These are phyloP conservation scores for Gymnorhina tibicen DNA, from an alignment of 2,113 vertebrate genomes.

Conservation along the genomic window DNA sequence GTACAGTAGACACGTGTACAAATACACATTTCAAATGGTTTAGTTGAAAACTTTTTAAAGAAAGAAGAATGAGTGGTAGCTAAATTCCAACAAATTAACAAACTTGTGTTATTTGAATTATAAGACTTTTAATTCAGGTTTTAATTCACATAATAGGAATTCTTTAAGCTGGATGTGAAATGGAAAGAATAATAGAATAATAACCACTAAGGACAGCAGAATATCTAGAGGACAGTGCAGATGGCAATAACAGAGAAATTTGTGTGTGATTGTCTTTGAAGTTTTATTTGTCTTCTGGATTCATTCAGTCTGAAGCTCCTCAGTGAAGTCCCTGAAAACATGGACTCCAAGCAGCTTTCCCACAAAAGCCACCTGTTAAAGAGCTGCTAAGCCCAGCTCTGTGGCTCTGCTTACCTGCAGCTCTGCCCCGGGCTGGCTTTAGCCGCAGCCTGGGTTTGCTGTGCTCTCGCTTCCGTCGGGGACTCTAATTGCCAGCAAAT, in stretches of 20 bases:
- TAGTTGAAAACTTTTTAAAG: not conserved
- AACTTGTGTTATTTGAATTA: not conserved
- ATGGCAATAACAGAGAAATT: not conserved
- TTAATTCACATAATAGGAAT: not conserved
- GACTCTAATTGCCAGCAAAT: conserved; percentile 73
- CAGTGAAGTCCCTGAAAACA: not conserved
- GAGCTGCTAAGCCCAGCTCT: not conserved
- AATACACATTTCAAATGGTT: not conserved
- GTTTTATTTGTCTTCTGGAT: not conserved
- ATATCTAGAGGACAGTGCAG: not conserved
- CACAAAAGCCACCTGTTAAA: not conserved
- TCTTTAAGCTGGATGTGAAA: not conserved
- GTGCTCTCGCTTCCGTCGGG: conserved; percentile 51
- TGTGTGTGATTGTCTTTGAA: not conserved
- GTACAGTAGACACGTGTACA: not conserved
- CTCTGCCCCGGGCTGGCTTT: conserved; percentile 2
- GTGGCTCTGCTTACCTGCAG: conserved; percentile 56
- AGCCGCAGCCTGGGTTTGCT: conserved; percentile 38
- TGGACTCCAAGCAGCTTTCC: not conserved
- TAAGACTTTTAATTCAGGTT: not conserved
- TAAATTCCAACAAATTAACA: not conserved
- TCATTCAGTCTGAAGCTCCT: not conserved
- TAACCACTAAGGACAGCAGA: not conserved
- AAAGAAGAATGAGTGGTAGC: not conserved
- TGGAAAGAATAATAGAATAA: not conserved